phyloP scores from a whole-genome alignment of 2,797 vertebrate species.

The Urophycis tenuis region DNA sequence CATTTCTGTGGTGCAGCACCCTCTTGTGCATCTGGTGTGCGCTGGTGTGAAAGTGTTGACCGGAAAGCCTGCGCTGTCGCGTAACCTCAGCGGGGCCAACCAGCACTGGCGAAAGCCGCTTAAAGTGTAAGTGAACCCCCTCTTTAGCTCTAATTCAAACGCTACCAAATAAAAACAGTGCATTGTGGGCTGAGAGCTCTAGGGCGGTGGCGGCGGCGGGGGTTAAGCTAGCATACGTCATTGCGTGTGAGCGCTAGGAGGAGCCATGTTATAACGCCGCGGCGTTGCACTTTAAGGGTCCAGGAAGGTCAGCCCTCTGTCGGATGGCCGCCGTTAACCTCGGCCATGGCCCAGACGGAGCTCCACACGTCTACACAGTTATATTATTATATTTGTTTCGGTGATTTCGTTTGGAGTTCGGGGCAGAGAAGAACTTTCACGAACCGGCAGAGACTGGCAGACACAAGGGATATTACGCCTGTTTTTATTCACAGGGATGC shows the following conservation, averaged over 20 bases:
- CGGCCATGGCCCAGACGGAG: too few relatives aligned
- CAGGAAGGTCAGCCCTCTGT: too few relatives aligned
- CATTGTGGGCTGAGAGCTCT: too few relatives aligned
- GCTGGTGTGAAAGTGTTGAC: slow-evolving; percentile 49
- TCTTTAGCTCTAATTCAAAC: background rate
- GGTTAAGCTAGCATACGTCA: background rate
- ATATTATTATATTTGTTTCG: too few relatives aligned
- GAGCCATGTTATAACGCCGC: background rate
- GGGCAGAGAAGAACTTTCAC: background rate
- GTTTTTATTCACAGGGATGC: background rate
- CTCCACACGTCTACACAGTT: too few relatives aligned
- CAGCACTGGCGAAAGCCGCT: slow-evolving; percentile 27
- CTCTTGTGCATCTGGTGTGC: slow-evolving; percentile 41
- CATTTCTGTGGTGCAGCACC: slow-evolving; percentile 60
- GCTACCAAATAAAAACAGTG: too few relatives aligned
- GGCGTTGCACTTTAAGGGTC: background rate
- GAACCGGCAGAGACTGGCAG: too few relatives aligned
- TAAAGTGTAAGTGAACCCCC: background rate
- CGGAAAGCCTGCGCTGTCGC: slow-evolving; percentile 39
- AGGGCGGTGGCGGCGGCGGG: too few relatives aligned
- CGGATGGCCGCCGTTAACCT: too few relatives aligned
- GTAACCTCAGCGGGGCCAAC: slow-evolving; percentile 50
- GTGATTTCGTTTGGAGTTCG: too few relatives aligned
- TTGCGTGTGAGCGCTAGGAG: background rate
- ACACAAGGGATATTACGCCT: background rate